A percentile compares a stretch with the other conserved stretches of the same genome.
Conservation (phyloP, 2,888 invertebrate genomes). For the Meta bourneti region DNA sequence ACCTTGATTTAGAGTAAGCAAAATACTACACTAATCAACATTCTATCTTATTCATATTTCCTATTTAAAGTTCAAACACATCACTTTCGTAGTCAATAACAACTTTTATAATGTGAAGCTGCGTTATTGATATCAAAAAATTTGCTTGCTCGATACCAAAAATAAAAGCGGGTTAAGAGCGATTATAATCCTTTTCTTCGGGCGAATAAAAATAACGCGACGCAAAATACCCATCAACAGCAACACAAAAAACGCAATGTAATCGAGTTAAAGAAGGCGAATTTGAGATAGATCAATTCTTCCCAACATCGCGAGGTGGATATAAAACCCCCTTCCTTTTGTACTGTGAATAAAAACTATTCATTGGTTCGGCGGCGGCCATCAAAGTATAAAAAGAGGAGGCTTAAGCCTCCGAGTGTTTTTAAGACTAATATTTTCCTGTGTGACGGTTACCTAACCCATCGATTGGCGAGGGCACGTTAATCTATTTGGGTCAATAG, state of each 20-base stretch:
- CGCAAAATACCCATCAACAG: not conserved
- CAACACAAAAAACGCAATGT: not conserved
- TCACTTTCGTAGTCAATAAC: too few species aligned
- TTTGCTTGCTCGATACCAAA: too few species aligned
- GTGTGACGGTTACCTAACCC: not conserved
- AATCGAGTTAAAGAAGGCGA: not conserved
- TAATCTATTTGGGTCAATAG: conserved; percentile 23
- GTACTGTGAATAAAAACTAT: not conserved
- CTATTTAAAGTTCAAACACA: too few species aligned
- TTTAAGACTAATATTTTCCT: not conserved
- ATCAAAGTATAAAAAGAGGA: not conserved
- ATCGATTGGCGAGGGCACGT: not conserved
- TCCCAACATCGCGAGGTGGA: not conserved
- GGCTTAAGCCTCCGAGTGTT: not conserved
- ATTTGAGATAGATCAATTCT: not conserved
- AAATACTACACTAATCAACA: too few species aligned
- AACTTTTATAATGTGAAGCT: too few species aligned
- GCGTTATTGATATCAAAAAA: too few species aligned
- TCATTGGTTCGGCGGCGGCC: not conserved
- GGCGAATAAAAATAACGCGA: not conserved
- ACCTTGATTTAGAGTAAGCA: too few species aligned
- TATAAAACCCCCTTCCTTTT: not conserved
- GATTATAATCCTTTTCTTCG: too few species aligned
- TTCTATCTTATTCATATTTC: too few species aligned
- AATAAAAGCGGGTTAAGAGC: too few species aligned